Evolutionary conservation across 2,113 vertebrate species (phyloP).

Genomic region (Benitochromis conjunctus): DNA sequence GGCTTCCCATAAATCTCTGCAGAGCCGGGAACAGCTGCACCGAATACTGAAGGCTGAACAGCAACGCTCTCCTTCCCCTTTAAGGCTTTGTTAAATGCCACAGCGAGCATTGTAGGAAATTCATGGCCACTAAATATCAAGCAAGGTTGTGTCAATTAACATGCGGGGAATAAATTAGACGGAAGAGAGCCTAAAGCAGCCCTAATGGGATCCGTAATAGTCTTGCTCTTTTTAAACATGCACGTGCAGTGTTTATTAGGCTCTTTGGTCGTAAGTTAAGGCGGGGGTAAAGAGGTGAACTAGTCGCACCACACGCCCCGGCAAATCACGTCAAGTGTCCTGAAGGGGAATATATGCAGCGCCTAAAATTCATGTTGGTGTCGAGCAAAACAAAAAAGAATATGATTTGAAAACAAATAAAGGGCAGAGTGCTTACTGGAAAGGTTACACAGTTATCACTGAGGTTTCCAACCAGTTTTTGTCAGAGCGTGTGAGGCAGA

Average conservation of each 20-base stretch:
- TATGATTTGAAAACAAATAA: slow-evolving; percentile 48
- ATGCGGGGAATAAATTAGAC: slow-evolving; percentile 18
- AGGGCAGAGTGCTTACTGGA: slow-evolving; percentile 43
- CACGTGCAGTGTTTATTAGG: slow-evolving; percentile 32
- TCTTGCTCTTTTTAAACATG: slow-evolving; percentile 39
- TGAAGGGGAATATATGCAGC: neutral
- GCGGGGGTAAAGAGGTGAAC: neutral
- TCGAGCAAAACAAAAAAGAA: slow-evolving; percentile 30
- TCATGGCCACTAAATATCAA: slow-evolving; percentile 52
- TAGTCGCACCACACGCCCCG: neutral
- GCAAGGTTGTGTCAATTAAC: slow-evolving; percentile 26
- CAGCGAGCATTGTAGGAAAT: slow-evolving; percentile 13
- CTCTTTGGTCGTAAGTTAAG: neutral
- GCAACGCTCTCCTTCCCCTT: neutral
- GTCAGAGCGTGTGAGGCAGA: slow-evolving; percentile 10
- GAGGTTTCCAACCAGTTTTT: slow-evolving; percentile 52
- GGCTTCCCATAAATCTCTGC: slow-evolving; percentile 43
- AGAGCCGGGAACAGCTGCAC: slow-evolving; percentile 36
- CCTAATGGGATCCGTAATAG: slow-evolving; percentile 34
- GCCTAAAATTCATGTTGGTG: slow-evolving; percentile 2
- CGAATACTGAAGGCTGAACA: slow-evolving; percentile 10
- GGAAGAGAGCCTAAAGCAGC: slow-evolving; percentile 20
- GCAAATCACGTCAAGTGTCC: neutral
- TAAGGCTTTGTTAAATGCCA: slow-evolving; percentile 55
- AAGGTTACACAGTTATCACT: slow-evolving; percentile 59